A percentile compares a stretch with the other conserved stretches of the same genome.
phyloP scores from a whole-genome alignment of 2,888 invertebrate species.

The Oligia latruncula region DNA sequence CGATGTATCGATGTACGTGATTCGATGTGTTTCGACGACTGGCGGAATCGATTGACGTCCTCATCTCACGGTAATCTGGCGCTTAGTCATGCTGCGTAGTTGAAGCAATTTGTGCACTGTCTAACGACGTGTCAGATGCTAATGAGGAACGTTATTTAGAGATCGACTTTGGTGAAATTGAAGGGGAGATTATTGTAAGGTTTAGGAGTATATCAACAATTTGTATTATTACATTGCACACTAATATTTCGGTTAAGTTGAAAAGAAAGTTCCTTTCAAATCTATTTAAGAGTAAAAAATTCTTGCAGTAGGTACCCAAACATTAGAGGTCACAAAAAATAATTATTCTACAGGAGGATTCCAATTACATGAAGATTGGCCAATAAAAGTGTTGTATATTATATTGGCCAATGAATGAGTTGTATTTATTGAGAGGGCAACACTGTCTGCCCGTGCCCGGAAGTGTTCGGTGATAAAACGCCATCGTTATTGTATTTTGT shows the following conservation, averaged over 20 bases:
- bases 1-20: conserved; percentile 60
- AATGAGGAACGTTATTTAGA: conserved; percentile 37
- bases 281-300: not conserved
- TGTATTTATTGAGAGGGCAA: no score
- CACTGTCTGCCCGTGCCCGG: not conserved
- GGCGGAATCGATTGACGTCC: conserved; percentile 51
- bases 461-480: no score
- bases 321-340: not conserved
- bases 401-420: no score
- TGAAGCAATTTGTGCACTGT: conserved; percentile 52
- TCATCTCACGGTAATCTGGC: conserved; percentile 63
- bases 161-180: not conserved
- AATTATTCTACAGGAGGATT: not conserved
- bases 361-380: not conserved
- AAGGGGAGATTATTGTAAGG: not conserved
- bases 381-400: not conserved
- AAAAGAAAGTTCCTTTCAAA: not conserved
- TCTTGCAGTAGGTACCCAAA: not conserved
- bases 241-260: not conserved
- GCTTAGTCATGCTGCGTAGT: conserved; percentile 65
- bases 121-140: conserved; percentile 48
- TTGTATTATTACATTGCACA: not conserved
- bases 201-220: not conserved
- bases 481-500: not conserved
- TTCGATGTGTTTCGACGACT: conserved; percentile 57